Percentiles rank a stretch among this genome's conserved stretches.
Conservation (phyloP, 37 sponge, comb jelly and placozoan genomes). For the Amphimedon queenslandica region DNA sequence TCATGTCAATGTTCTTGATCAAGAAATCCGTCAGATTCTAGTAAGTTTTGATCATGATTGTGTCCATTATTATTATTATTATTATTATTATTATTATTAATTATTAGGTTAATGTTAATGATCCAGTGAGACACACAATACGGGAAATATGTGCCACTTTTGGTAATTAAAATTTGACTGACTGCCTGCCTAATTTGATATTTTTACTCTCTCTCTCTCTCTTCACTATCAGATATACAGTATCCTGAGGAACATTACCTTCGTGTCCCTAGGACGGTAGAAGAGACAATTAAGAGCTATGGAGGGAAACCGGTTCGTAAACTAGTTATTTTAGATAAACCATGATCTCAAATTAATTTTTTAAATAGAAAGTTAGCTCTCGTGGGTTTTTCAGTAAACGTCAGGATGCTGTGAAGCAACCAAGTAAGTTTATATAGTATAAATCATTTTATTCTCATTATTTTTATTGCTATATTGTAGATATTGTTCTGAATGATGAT, state of each 20-base stretch:
- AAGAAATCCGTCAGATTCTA: slow-evolving; percentile 50
- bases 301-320: slow-evolving; percentile 45
- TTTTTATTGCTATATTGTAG: slow-evolving; percentile 13
- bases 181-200: background rate
- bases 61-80: background rate
- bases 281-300: slow-evolving; percentile 39
- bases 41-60: slow-evolving; percentile 19
- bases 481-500: slow-evolving; percentile 13
- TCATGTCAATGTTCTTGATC: slow-evolving; percentile 53
- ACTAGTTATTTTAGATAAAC: background rate
- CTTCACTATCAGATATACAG: slow-evolving; percentile 7
- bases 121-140: slow-evolving; percentile 11
- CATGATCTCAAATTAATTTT: background rate
- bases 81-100: background rate
- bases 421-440: background rate
- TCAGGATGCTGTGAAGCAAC: background rate
- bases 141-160: slow-evolving; percentile 19
- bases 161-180: too few species aligned
- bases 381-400: background rate
- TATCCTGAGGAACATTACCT: slow-evolving; percentile 18
- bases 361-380: background rate
- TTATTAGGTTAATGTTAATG: slow-evolving; percentile 12
- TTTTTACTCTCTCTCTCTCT: background rate
- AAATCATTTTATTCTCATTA: too few species aligned
- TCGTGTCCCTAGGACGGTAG: slow-evolving; percentile 16